Evolutionary conservation across 2,797 vertebrate species (phyloP).

Genomic region (Betta splendens): DNA sequence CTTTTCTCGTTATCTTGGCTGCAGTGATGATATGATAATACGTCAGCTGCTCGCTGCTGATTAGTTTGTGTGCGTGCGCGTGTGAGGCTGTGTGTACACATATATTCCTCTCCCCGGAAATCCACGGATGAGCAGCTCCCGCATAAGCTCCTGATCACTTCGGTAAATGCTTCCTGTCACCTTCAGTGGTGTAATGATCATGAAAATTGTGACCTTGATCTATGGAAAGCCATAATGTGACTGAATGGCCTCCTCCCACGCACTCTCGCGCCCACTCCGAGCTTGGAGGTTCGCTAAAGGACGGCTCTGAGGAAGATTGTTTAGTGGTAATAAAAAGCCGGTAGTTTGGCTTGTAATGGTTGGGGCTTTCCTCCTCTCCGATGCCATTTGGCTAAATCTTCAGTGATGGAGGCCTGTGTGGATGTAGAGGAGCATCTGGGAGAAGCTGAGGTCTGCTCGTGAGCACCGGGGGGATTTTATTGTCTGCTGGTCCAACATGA

Average conservation of each 20-base stretch:
- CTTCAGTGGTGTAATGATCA: constrained; percentile 83
- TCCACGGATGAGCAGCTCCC: constrained; percentile 78
- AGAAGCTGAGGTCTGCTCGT: constrained; percentile 61
- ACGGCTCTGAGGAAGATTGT: constrained; percentile 76
- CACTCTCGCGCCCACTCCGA: constrained; percentile 63
- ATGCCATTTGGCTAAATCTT: constrained; percentile 74
- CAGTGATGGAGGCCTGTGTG: constrained; percentile 62
- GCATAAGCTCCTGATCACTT: constrained; percentile 82
- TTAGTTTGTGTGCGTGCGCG: constrained; percentile 62
- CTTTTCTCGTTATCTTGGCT: constrained; percentile 35
- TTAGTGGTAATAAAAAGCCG: constrained; percentile 78
- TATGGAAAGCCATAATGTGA: constrained; percentile 82
- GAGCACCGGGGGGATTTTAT: constrained; percentile 65
- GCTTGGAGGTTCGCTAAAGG: constrained; percentile 70
- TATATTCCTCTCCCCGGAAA: constrained; percentile 70
- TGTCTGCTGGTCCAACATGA: constrained; percentile 64
- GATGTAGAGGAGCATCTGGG: constrained; percentile 72
- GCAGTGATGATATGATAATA: constrained; percentile 55
- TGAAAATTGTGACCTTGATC: constrained; percentile 85
- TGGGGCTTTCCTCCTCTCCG: constrained; percentile 65
- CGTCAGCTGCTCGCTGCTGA: constrained; percentile 62
- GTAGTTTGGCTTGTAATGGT: constrained; percentile 76
- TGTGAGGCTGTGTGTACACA: constrained; percentile 55
- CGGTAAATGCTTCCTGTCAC: constrained; percentile 82
- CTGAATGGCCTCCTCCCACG: constrained; percentile 75